Evolutionary conservation across 2,113 vertebrate genomes (phyloP).

Genomic region (Reinhardtius hippoglossoides): DNA sequence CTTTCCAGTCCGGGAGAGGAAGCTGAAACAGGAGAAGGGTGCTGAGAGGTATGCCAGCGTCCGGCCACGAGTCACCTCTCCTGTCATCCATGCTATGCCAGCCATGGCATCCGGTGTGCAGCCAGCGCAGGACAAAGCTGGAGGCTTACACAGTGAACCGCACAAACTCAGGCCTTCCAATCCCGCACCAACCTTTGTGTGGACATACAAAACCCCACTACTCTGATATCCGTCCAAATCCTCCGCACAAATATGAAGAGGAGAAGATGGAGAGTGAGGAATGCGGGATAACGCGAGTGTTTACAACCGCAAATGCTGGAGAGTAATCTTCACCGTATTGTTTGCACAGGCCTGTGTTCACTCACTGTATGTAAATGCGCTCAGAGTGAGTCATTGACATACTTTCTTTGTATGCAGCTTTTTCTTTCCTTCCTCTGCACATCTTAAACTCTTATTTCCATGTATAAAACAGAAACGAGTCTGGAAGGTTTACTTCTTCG

Average conservation of each 20-base stretch:
- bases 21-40: conserved; percentile 68
- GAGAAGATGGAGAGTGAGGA: neutral
- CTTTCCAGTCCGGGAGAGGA: conserved; percentile 50
- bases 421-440: conserved; percentile 10
- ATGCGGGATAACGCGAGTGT: conserved; percentile 20
- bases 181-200: conserved; percentile 13
- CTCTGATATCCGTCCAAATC: conserved; percentile 20
- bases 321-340: conserved; percentile 45
- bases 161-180: neutral
- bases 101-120: conserved; percentile 46
- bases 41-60: conserved; percentile 55
- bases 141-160: conserved; percentile 10
- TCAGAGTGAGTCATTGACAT: neutral
- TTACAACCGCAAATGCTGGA: conserved; percentile 25
- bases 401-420: conserved; percentile 5
- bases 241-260: neutral
- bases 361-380: conserved; percentile 37
- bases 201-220: neutral
- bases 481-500: conserved; percentile 4
- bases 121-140: conserved; percentile 36
- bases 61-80: conserved; percentile 57
- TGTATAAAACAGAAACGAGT: conserved; percentile 8
- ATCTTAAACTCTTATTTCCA: neutral
- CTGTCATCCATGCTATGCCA: conserved; percentile 60
- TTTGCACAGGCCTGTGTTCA: conserved; percentile 39